A percentile compares a stretch with the other conserved stretches of the same genome.
Evolutionary conservation across 2,888 invertebrate species (phyloP).

Genomic region (Ecliptopera silaceata): DNA sequence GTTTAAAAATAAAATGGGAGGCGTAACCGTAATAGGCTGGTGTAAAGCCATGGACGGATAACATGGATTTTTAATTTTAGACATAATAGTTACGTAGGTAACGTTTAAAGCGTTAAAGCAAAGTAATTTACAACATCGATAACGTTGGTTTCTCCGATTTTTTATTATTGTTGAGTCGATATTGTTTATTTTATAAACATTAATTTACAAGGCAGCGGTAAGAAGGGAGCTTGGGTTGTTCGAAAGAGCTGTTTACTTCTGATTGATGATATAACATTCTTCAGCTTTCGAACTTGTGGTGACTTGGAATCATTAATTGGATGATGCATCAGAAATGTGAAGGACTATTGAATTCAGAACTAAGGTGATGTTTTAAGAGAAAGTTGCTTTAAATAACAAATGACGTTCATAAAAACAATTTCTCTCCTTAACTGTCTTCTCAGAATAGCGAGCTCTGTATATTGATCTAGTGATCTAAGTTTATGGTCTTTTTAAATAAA

Average conservation of each 20-base stretch:
- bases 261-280: conserved; percentile 65
- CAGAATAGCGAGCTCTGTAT: too few species aligned
- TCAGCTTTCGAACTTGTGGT: conserved; percentile 47
- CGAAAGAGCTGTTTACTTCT: conserved; percentile 53
- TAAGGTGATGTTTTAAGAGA: not conserved
- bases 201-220: conserved; percentile 63
- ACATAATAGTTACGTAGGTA: conserved; percentile 37
- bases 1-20: conserved; percentile 51
- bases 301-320: conserved; percentile 55
- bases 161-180: conserved; percentile 16
- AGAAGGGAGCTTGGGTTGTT: conserved; percentile 48
- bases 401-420: not conserved
- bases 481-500: too few species aligned
- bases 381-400: not conserved
- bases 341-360: not conserved
- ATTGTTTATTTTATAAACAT: conserved; percentile 55
- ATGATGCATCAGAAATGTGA: conserved; percentile 53
- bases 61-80: conserved; percentile 45
- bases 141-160: conserved; percentile 36
- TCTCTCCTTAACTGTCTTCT: too few species aligned
- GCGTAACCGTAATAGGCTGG: conserved; percentile 56
- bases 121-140: conserved; percentile 24
- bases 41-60: conserved; percentile 58
- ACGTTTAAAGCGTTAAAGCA: conserved; percentile 1
- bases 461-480: too few species aligned